phyloP scores from a whole-genome alignment of 64 coral and sea anemone species.

The Pocillopora damicornis region DNA sequence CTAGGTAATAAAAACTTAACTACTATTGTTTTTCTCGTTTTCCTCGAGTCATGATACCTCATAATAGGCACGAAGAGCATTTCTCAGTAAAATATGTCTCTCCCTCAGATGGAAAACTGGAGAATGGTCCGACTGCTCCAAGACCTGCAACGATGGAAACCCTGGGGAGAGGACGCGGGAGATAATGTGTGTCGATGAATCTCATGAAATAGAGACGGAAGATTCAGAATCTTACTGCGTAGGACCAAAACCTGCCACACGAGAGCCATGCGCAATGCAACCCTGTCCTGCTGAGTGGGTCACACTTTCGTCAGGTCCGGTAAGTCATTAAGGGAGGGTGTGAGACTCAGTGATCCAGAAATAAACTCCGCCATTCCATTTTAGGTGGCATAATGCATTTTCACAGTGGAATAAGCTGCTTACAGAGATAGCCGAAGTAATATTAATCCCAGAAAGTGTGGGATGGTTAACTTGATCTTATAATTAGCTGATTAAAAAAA shows the following conservation, averaged over 20 bases:
- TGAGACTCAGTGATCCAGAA: not conserved
- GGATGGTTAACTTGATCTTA: too few species aligned
- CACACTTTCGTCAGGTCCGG: conserved; percentile 25
- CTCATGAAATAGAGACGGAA: conserved; percentile 33
- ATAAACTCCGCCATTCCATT: too few species aligned
- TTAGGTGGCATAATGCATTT: not conserved
- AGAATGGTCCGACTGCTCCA: conserved; percentile 43
- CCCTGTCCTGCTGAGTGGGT: conserved; percentile 53
- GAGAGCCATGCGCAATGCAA: conserved; percentile 17
- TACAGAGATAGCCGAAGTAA: too few species aligned
- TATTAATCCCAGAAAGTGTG: too few species aligned
- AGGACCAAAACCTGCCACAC: conserved; percentile 33
- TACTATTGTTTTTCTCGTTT: not conserved
- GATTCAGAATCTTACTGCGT: conserved; percentile 20
- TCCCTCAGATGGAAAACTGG: conserved; percentile 29
- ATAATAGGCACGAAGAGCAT: not conserved
- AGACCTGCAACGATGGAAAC: conserved; percentile 57
- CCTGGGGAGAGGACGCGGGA: conserved; percentile 42
- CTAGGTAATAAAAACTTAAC: not conserved
- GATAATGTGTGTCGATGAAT: conserved; percentile 36
- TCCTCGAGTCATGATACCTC: not conserved
- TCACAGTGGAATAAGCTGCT: not conserved
- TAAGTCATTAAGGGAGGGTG: not conserved
- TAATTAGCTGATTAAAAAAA: too few species aligned
- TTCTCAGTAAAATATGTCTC: not conserved